A percentile compares a stretch with the other conserved stretches of the same genome.
Evolutionary conservation across 2,797 vertebrate species (phyloP).

Genomic region (Botia almorhae): DNA sequence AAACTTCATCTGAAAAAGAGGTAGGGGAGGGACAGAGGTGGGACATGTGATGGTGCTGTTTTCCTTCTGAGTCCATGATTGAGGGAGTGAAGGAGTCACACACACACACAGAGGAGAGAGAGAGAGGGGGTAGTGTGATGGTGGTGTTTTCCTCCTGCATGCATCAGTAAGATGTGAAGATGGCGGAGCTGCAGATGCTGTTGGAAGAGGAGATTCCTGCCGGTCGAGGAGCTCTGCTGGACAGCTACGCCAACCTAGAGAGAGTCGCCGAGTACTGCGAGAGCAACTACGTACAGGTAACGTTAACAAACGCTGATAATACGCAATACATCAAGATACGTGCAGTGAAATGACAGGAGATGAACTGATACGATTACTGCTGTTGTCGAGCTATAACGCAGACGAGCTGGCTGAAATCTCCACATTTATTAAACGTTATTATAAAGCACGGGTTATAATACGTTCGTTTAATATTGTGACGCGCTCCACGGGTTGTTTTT

Average conservation of each 20-base stretch:
- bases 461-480: too few species aligned
- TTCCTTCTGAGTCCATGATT: not conserved
- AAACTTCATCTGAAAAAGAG: too few species aligned
- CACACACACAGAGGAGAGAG: too few species aligned
- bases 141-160: conserved; percentile 54
- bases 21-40: not conserved
- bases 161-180: conserved; percentile 91
- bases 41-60: not conserved
- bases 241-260: conserved; percentile 95
- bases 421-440: not conserved
- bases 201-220: conserved; percentile 98
- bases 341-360: not conserved
- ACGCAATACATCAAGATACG: not conserved
- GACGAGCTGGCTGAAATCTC: not conserved
- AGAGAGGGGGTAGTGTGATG: too few species aligned
- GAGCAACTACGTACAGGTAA: conserved; percentile 97
- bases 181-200: conserved; percentile 99
- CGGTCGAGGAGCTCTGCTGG: conserved; percentile 91
- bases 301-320: not conserved
- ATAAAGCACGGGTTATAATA: not conserved
- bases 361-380: not conserved
- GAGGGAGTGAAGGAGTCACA: too few species aligned
- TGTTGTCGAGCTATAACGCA: conserved; percentile 20
- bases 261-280: conserved; percentile 97
- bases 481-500: not conserved